Conservation (phyloP, 2,113 vertebrate species). For the Podilymbus podiceps region DNA sequence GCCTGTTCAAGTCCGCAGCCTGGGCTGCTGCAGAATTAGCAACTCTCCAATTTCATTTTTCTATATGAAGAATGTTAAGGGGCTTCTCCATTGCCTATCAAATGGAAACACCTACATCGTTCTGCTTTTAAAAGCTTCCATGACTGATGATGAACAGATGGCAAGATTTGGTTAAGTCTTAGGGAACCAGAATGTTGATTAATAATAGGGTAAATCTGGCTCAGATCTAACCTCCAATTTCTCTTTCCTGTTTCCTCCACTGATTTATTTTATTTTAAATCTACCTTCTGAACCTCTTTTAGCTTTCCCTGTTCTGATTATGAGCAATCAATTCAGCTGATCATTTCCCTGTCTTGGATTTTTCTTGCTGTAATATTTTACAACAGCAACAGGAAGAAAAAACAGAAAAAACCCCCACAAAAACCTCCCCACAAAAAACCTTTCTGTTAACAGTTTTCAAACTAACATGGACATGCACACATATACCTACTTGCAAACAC, state of each 20-base stretch:
- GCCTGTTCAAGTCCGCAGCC: not conserved
- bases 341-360: not conserved
- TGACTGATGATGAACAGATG: not conserved
- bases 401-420: not conserved
- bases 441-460: not conserved
- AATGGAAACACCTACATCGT: not conserved
- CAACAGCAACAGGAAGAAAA: not conserved
- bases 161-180: slow-evolving; percentile 31
- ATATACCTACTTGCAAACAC: not conserved
- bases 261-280: not conserved
- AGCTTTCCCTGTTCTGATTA: not conserved
- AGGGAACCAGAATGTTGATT: slow-evolving; percentile 25
- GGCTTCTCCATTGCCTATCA: not conserved
- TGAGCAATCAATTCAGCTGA: not conserved
- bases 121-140: not conserved
- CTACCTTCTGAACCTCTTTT: not conserved
- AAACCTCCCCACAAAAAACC: fast-evolving
- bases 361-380: not conserved
- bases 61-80: not conserved
- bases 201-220: not conserved
- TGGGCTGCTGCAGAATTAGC: not conserved
- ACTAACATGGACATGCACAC: not conserved
- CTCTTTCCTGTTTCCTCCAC: slow-evolving; percentile 1
- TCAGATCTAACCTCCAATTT: slow-evolving; percentile 18
- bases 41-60: not conserved